Evolutionary conservation across 2,113 vertebrate genomes (phyloP).

Genomic region (Gracilinanus agilis): DNA sequence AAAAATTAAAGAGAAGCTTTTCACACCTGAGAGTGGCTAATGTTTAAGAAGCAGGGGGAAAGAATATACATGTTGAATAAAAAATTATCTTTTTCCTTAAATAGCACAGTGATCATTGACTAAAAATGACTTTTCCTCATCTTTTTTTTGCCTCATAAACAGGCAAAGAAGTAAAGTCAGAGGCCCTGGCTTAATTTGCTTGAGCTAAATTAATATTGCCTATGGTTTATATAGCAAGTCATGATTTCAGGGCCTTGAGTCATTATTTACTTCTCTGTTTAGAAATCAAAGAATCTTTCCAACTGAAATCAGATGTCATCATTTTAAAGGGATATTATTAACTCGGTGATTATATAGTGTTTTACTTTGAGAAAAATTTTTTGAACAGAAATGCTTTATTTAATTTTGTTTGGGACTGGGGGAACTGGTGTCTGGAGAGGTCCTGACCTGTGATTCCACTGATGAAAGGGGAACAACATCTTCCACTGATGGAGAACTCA

Average conservation of each 20-base stretch:
- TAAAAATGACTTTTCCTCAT: conserved; percentile 41
- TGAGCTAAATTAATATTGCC: conserved; percentile 45
- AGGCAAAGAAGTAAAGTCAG: not conserved
- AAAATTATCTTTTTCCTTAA: conserved; percentile 30
- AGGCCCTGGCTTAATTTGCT: not conserved
- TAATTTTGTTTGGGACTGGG: not conserved
- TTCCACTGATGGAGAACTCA: not conserved
- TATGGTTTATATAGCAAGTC: conserved; percentile 49
- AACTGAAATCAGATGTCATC: conserved; percentile 58
- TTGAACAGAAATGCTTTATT: not conserved
- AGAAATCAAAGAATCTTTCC: conserved; percentile 50
- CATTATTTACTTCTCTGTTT: conserved; percentile 54
- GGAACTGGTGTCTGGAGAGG: not conserved
- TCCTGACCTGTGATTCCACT: not conserved
- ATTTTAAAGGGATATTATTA: conserved; percentile 64
- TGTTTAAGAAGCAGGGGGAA: conserved; percentile 47
- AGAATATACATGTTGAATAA: conserved; percentile 25
- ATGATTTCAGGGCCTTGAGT: conserved; percentile 45
- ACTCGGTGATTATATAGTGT: conserved; percentile 61
- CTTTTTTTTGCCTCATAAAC: conserved; percentile 35
- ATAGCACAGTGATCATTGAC: conserved; percentile 5
- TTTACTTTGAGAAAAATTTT: conserved; percentile 44
- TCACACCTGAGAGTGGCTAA: conserved; percentile 30
- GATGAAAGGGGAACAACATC: not conserved
- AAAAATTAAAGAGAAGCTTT: conserved; percentile 29